Base-by-base conservation (phyloP, 2,113 vertebrate species). In the Tapirus terrestris region DNA sequence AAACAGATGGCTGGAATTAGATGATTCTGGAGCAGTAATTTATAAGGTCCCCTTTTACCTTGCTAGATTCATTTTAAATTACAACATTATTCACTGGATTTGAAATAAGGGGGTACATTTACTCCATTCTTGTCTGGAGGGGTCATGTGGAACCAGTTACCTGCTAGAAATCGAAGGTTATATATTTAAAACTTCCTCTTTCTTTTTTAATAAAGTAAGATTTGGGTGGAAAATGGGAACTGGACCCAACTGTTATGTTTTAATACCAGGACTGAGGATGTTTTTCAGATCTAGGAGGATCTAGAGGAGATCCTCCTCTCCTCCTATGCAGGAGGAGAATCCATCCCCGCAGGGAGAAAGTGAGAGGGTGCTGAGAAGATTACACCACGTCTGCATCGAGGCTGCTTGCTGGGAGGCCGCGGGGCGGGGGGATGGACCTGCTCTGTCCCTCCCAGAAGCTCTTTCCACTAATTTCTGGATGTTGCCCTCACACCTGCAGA, bases 201-300 rank as follows among this genome's bases (percentile, higher is more conserved):
- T 53, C 51, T 53, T 14, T 53, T 53, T 53, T 27, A 18, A 43
- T 61, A 17, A 27, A 17, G 23, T 23, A 17, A 36, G 36, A 39
- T 82, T 80, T 60, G 79, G 21, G 45, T 17, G 27, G 79, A 13
- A 5, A 60, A 77, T 14, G n/a, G 23, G 31, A 21, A 48, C 8
- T 33, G 23, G 56, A 36, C n/a, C 23, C 12, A 3, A 6, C 4
- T 58, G 53, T 36, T 20, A 6, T 27, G 25, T 58, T 81, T 77
- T 43, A 21, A 18, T 25, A 12, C 56, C 33, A 8, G 0, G 36
- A 27, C 58, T 29, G 56, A 8, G 12, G 3, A 27, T 25, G 53
- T n/a, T 39, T 14, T 33, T 23, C 33, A 60, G 0, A 16, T 36
- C 12, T 0, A 8, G 2, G 14, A n/a, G n/a, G n/a, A n/a, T n/a